Percentiles rank a stretch among this genome's conserved stretches.
Evolutionary conservation across 2,888 invertebrate genomes (phyloP).

Genomic region (Drosophila demipolita): DNA sequence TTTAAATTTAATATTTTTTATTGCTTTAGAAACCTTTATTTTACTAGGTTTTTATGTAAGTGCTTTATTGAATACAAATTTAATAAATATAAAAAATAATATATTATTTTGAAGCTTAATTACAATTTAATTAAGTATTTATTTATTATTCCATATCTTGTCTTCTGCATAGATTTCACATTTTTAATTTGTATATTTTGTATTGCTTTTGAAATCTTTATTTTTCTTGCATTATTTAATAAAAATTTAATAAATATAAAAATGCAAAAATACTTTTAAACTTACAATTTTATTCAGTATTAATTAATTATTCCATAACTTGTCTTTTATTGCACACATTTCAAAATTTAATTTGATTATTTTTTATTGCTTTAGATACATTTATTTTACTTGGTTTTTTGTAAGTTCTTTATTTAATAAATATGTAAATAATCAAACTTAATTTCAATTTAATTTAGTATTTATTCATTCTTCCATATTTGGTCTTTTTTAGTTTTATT

Average conservation of each 20-base stretch:
- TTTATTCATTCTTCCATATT: not conserved
- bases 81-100: not conserved
- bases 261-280: not conserved
- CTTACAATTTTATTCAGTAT: not conserved
- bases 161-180: not conserved
- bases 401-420: too few species aligned
- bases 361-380: too few species aligned
- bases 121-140: not conserved
- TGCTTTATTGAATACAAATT: not conserved
- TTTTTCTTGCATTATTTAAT: not conserved
- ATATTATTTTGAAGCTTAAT: not conserved
- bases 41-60: not conserved
- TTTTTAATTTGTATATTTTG: not conserved
- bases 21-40: not conserved
- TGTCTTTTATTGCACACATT: not conserved
- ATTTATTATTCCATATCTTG: not conserved
- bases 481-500: rapidly evolving
- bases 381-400: too few species aligned
- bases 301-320: too few species aligned
- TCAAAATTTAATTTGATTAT: too few species aligned
- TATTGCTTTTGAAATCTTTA: not conserved
- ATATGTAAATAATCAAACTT: not conserved
- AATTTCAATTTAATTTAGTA: not conserved
- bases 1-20: not conserved
- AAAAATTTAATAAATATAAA: not conserved